Evolutionary conservation across 2,888 invertebrate species (phyloP), one percentile per base, ranked within the genome.

Genomic region (Galerucella calmariensis): DNA sequence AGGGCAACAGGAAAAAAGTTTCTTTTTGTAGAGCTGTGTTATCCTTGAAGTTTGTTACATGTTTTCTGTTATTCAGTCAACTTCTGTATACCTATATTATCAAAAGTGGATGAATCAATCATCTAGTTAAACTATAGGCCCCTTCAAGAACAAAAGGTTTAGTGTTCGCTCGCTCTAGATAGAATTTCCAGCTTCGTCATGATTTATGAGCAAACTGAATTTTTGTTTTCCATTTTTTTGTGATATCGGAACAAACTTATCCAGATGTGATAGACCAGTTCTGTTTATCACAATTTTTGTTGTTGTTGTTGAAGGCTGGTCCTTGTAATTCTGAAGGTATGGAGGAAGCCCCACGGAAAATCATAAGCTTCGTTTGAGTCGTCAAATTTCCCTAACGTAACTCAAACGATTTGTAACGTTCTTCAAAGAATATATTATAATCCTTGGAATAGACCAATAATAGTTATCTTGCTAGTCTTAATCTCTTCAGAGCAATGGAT

Each of bases 111-210:
- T 71, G 56, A 71, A 71, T 71, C 71, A 71, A 71, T 71, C 71
- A 11, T 27, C 35, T 65, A 71, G 53, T 63, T 62, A 56, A 71
- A 71, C 71, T 58, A 71, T 24, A 46, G 56, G 44, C 53, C 11
- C 44, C 41, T 56, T 65, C 71, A 56, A 56, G 65, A 71, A 71
- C 71, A 65, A 71, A 71, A 65, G 58, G 41, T 65, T n/a, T 65
- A 16, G 24, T 44, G 51, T 71, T 71, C 24, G 65, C 44, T 65
- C 44, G 65, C 46, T 63, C 53, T 16, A 53, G 20, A 65, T 65
- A 58, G 56, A 65, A 71, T 41, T 71, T 65, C 56, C 65, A 46
- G 9, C 44, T 65, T 24, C 44, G 27, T 44, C 56, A 53, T 71
- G 71, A 71, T 71, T 71, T 65, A 71, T 24, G 63, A 44, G 63